Conservation (phyloP, 2,888 invertebrate genomes). For the Chaitophorus viminalis region DNA sequence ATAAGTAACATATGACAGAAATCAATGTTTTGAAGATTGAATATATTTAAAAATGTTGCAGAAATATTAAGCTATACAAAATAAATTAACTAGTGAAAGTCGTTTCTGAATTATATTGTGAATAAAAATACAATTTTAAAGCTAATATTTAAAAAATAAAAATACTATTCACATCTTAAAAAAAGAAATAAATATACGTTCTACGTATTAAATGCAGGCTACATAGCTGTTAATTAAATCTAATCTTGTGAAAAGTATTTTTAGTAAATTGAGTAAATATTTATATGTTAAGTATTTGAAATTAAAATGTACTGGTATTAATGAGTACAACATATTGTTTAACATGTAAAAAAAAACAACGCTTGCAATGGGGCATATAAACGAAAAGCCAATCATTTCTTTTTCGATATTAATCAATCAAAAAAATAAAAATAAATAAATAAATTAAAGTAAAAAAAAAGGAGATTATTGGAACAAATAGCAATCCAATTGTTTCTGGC, state of each 20-base stretch:
- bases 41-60: background rate
- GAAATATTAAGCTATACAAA: background rate
- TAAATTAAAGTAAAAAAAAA: too few relatives aligned
- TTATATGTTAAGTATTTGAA: too few relatives aligned
- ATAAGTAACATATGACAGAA: background rate
- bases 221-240: too few relatives aligned
- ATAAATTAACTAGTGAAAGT: too few relatives aligned
- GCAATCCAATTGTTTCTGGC: conserved; percentile 46
- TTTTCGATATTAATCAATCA: conserved; percentile 29
- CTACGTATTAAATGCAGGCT: background rate
- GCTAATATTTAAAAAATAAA: background rate
- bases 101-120: background rate
- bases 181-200: background rate
- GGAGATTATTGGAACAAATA: conserved; percentile 34
- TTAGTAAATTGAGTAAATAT: too few relatives aligned
- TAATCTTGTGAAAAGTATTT: too few relatives aligned
- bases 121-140: background rate
- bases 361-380: background rate
- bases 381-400: conserved; percentile 27
- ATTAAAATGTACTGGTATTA: too few relatives aligned
- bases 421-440: background rate
- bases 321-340: background rate
- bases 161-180: background rate
- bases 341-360: background rate
- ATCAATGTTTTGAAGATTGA: background rate